Evolutionary conservation across 2,888 invertebrate genomes (phyloP), one percentile per base, ranked within the genome.

Genomic region (Atherix ibis): DNA sequence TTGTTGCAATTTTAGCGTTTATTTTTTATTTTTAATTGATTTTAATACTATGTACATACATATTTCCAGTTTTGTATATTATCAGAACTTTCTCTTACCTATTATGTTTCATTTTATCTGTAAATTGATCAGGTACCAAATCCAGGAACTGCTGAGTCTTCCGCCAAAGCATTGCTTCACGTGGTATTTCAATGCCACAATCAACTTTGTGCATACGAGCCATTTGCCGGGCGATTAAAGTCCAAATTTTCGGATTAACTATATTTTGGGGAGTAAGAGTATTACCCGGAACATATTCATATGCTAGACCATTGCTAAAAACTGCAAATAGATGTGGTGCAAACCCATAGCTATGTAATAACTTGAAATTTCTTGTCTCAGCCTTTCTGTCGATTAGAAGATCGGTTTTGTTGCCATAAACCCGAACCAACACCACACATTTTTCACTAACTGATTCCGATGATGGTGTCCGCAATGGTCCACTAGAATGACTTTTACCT

Each of bases 341-440:
- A 47, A 85, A 69, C 13, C 81, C 82, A 45, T 73, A 70, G 39
- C 70, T 67, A 54, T 87, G 71, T 41, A 85, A 61, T 43, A 77
- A 47, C 40, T 64, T 52, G 39, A 71, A 68, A 48, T 70, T 70
- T 43, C 65, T 70, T 37, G 76, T 74, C 65, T 94, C 92, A 32
- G 78, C 75, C 52, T 78, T 73, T 42, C 92, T 70, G 55, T 95
- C 87, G 52, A 95, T 91, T 41, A 95, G 71, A 45, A 85, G 65
- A 60, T 94, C 92, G 3, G 94, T 92, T 61, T 89, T 89, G 48
- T 81, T 74, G 13, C 95, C 95, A 66, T 92, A 94, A 40, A 95
- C 74, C 47, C 94, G 70, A 16, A 95, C 73, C 35, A 95, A 68
- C 2, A 94, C 71, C 50, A 82, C 76, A 49, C 83, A 76, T 31